Base-by-base conservation (phyloP, 2,113 vertebrate genomes). In the Strix uralensis region DNA sequence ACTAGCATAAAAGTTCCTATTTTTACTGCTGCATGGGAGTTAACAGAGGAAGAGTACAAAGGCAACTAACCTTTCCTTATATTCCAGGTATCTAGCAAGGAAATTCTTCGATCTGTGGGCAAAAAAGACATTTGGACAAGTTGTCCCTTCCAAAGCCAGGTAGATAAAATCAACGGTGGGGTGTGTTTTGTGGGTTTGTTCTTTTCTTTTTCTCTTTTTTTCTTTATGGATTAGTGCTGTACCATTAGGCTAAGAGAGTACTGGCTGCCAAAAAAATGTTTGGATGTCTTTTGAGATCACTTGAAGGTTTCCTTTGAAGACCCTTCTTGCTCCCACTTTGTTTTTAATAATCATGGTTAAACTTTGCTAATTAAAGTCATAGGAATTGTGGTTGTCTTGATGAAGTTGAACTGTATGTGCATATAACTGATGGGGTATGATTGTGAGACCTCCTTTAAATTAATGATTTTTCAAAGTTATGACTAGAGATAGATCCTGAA, bases 81-180 rank as follows among this genome's bases (percentile, higher is more conserved):
- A 34, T 98, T 97, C 49, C 94, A 99, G 99, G 63, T 98, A 98
- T 57, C 84, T 99, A 81, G 98, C 98, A 80, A 98, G 98, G 93
- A 99, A 99, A 90, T 99, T 98, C 92, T 98, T 99, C n/a, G 96
- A 69, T 92, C 95, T 99, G 87, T 99, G 99, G 99, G 98, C 98
- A 57, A 94, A 77, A 82, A 98, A 97, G 65, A 98, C 98, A 16
- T 99, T 99, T 98, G 99, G 99, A 74, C 98, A 97, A 96, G 86
- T 99, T 79, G 97, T 98, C 61, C 98, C 98, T 85, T 98, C 98
- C 42, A 94, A 96, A 98, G 99, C 98, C 91, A 99, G 98, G 99
- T 99, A 97, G n/a, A 70, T 57, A 63, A 88, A 88, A n/a, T n/a
- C 20, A 13, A 29, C 17, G 6, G 9, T 47, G 34, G 44, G 3